These are phyloP conservation scores for Ammodytes dubius DNA, from an alignment of 2,113 vertebrate genomes.

Conservation along the genomic window DNA sequence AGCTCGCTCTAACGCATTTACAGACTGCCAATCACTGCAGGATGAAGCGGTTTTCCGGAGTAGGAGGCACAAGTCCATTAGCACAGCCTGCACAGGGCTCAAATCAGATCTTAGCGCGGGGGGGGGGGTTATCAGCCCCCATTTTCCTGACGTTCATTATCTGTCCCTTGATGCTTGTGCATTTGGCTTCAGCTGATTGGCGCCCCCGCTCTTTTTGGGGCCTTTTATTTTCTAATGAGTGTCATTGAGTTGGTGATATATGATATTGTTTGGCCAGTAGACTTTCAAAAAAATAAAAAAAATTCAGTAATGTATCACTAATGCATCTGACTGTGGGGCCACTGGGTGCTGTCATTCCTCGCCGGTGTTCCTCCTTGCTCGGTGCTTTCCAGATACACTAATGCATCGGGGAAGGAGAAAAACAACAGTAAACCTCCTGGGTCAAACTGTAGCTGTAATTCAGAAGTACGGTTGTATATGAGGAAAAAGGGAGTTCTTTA, in stretches of 20 bases:
- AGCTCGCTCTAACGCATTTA: constrained; percentile 78
- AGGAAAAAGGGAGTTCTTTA: constrained; percentile 42
- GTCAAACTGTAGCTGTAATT: constrained; percentile 56
- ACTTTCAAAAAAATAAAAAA: no score
- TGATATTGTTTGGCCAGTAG: constrained; percentile 69
- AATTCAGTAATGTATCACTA: constrained; percentile 77
- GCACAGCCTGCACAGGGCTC: constrained; percentile 55
- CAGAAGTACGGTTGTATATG: constrained; percentile 21
- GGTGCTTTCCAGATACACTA: constrained; percentile 54
- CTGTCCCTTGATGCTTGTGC: constrained; percentile 82
- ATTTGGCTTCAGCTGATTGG: constrained; percentile 80
- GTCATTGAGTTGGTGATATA: constrained; percentile 76
- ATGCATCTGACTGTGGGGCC: constrained; percentile 68
- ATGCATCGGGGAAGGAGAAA: constrained; percentile 58
- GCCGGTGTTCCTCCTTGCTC: constrained; percentile 4
- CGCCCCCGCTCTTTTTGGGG: constrained; percentile 72
- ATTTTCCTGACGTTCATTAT: constrained; percentile 84
- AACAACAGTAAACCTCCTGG: constrained; percentile 57
- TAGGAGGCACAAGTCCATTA: constrained; percentile 85
- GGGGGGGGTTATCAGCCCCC: constrained; percentile 74
- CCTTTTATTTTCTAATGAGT: constrained; percentile 79
- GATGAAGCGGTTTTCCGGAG: constrained; percentile 84
- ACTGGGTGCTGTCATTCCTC: constrained; percentile 63
- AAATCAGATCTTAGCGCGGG: constrained; percentile 82
- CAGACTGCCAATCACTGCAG: constrained; percentile 82